A percentile compares a stretch with the other conserved stretches of the same genome.
These are phyloP conservation scores for Columba janthina DNA, from an alignment of 2,113 vertebrate genomes.

Conservation along the genomic window DNA sequence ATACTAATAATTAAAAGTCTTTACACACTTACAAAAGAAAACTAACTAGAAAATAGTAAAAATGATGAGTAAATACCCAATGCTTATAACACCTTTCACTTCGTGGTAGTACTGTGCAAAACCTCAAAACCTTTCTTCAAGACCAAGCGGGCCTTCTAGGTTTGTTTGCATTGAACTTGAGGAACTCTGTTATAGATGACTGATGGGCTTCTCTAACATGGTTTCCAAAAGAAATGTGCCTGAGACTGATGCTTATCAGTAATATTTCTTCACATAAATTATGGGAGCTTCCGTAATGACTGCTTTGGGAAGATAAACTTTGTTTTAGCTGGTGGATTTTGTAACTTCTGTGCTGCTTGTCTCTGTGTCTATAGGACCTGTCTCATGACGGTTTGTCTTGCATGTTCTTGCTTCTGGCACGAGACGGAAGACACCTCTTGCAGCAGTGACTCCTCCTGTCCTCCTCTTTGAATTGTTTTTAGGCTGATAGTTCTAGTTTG, in stretches of 20 bases:
- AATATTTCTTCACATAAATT: not conserved
- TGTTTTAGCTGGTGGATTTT: not conserved
- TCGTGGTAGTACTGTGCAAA: not conserved
- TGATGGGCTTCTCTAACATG: not conserved
- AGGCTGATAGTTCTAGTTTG: not conserved
- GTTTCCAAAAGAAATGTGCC: not conserved
- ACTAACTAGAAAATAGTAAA: not conserved
- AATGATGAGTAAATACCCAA: not conserved
- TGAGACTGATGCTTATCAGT: not conserved
- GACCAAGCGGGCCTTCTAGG: not conserved
- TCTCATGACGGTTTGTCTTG: not conserved
- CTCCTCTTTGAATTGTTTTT: not conserved
- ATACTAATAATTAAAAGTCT: not conserved
- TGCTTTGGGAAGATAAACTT: not conserved
- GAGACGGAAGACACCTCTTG: not conserved
- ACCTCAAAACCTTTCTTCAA: not conserved
- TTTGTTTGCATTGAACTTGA: not conserved
- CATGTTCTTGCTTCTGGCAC: not conserved
- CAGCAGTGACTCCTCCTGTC: not conserved
- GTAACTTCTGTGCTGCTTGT: not conserved
- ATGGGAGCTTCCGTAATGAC: not conserved
- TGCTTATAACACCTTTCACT: not conserved
- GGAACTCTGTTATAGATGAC: not conserved
- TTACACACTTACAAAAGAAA: not conserved
- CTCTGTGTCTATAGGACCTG: not conserved